phyloP scores from a whole-genome alignment of 2,113 vertebrate species.

The Sebastes schlegelii region DNA sequence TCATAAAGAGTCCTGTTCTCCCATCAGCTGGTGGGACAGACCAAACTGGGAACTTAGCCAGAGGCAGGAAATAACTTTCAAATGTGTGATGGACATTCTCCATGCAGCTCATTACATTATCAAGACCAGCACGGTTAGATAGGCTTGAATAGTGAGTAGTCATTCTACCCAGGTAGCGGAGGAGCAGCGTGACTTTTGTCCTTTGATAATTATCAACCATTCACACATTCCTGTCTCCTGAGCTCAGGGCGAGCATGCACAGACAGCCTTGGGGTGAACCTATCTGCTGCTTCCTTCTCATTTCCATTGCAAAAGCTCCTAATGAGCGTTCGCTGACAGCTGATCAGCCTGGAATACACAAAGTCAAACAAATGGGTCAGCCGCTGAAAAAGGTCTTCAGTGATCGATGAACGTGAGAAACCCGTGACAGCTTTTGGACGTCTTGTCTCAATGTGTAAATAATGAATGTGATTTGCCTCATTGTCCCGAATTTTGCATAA shows the following conservation, averaged over 20 bases:
- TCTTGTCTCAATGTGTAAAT: not conserved
- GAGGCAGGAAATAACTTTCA: slow-evolving; percentile 59
- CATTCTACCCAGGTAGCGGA: slow-evolving; percentile 12
- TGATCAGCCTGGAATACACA: slow-evolving; percentile 69
- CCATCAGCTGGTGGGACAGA: slow-evolving; percentile 52
- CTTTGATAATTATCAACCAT: slow-evolving; percentile 64
- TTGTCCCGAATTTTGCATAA: not conserved
- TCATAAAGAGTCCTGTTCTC: slow-evolving; percentile 36
- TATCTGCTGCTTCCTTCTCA: slow-evolving; percentile 48
- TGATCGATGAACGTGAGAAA: slow-evolving; percentile 16
- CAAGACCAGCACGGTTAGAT: not conserved
- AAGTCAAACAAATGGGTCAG: slow-evolving; percentile 44
- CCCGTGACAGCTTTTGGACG: not conserved
- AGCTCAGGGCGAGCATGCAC: slow-evolving; percentile 32
- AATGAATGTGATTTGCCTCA: not conserved
- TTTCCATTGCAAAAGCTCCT: slow-evolving; percentile 62
- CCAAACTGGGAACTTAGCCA: slow-evolving; percentile 61
- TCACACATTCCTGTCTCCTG: slow-evolving; percentile 65
- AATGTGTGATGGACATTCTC: slow-evolving; percentile 34
- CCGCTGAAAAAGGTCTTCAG: not conserved
- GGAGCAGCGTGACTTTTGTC: slow-evolving; percentile 33
- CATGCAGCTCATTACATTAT: slow-evolving; percentile 6
- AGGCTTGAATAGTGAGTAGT: slow-evolving; percentile 1
- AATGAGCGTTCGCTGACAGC: slow-evolving; percentile 36
- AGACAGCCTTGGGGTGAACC: slow-evolving; percentile 21